phyloP scores from a whole-genome alignment of 2,797 vertebrate species.

The Toxotes lorentzi region DNA sequence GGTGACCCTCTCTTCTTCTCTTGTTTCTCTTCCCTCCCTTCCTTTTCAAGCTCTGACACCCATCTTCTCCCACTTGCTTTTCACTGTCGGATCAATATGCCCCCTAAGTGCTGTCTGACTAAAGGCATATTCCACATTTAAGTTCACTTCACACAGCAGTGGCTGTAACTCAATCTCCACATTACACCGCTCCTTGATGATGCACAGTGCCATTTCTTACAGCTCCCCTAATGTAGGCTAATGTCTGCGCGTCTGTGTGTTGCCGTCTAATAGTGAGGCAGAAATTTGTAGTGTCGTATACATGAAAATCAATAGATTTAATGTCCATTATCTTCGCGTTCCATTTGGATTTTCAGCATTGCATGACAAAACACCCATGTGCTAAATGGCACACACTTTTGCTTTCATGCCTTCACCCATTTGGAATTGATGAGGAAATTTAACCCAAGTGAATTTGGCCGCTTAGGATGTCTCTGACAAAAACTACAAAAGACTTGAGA shows the following conservation, averaged over 20 bases:
- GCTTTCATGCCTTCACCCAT: not conserved
- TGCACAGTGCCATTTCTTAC: slow-evolving; percentile 55
- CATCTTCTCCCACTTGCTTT: slow-evolving; percentile 61
- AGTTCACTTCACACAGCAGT: slow-evolving; percentile 66
- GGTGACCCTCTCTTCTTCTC: slow-evolving; percentile 39
- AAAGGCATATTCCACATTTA: slow-evolving; percentile 79
- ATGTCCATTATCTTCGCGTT: slow-evolving; percentile 13
- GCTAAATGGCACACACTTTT: not conserved
- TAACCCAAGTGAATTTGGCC: not conserved
- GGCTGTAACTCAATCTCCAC: slow-evolving; percentile 69
- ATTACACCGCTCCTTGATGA: slow-evolving; percentile 53
- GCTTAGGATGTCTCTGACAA: not conserved
- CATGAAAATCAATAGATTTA: slow-evolving; percentile 10
- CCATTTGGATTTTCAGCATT: not conserved
- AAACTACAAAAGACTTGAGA: not conserved
- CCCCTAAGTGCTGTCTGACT: slow-evolving; percentile 75
- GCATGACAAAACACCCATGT: not conserved
- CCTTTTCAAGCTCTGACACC: slow-evolving; percentile 40
- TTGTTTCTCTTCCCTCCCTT: slow-evolving; percentile 26
- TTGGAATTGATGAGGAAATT: slow-evolving; percentile 8
- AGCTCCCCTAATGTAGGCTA: slow-evolving; percentile 57
- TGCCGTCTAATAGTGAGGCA: slow-evolving; percentile 18
- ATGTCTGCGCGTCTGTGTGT: slow-evolving; percentile 30
- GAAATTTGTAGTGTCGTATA: not conserved
- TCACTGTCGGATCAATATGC: slow-evolving; percentile 72